Conservation (phyloP, 2,113 vertebrate species). For the Tragelaphus imberbis region DNA sequence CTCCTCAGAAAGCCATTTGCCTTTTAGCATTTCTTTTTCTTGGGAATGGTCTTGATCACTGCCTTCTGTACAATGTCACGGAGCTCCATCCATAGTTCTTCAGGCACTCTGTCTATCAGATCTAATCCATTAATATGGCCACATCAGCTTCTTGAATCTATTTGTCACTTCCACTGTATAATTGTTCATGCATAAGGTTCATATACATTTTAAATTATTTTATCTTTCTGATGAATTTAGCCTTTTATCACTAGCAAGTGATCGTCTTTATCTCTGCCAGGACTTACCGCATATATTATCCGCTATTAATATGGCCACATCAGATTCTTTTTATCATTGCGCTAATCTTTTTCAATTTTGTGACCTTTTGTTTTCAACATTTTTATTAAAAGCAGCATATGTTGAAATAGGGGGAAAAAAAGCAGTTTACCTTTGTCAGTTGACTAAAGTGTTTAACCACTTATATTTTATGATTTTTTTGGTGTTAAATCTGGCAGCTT, state of each 20-base stretch:
- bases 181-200: not conserved
- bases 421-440: not conserved
- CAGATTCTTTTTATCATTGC: not conserved
- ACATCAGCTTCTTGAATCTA: not conserved
- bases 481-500: not conserved
- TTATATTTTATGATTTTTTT: not conserved
- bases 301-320: not conserved
- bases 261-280: not conserved
- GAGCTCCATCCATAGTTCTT: not conserved
- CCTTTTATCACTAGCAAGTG: not conserved
- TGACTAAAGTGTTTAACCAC: not conserved
- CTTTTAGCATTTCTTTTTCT: not conserved
- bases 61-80: not conserved
- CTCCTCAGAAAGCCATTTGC: not conserved
- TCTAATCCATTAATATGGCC: not conserved
- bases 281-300: not conserved
- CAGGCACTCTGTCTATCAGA: not conserved
- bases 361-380: not conserved
- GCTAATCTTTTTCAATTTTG: not conserved
- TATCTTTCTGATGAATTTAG: not conserved
- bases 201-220: not conserved
- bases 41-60: not conserved
- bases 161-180: not conserved
- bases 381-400: not conserved
- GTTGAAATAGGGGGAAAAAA: not conserved